Evolutionary conservation across 2,113 vertebrate species (phyloP), one percentile per base, ranked within the genome.

Genomic region (Petrocephalus microphthalmus): DNA sequence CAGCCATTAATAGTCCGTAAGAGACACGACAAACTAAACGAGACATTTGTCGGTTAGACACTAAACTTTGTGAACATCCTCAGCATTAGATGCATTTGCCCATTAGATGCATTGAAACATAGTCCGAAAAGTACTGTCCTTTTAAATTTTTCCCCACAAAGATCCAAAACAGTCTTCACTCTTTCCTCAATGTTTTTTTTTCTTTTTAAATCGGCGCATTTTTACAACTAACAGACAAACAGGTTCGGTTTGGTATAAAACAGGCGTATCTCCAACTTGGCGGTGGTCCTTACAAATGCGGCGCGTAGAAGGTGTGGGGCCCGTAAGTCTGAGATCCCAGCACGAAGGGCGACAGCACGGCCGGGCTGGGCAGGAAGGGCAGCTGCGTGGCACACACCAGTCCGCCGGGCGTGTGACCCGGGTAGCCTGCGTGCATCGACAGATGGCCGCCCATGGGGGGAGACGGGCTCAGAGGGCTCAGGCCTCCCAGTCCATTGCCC

Each of bases 291-390:
- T 96, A 98, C 95, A 99, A 96, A 93, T 99, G 98, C 83, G 98
- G 97, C 84, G 97, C 96, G 93, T 99, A 99, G 94, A 99, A 99
- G 47, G 98, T 96, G 0, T 97, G 98, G 0, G 97, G 94, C 64
- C 97, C 97, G 89, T 99, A 99, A 87, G 97, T 95, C 96, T 99
- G 98, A 3, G 98, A 98, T 87, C 98, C 96, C 91, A 99, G 92
- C 91, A 99, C 97, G 92, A 99, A 99, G 45, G 98, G 98, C 20
- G 98, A 98, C 42, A 99, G 96, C 60, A 99, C 98, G 17, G 93
- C 92, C 1, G 98, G 98, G 90, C 97, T 96, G 29, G 97, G 95
- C 81, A 99, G 95, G 93, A 99, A 99, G 87, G 98, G 98, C 92
- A 99, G 94, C 92, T 98, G 98, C 19, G 96, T 94, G 0, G 97